Percentiles rank a stretch among this genome's conserved stretches.
phyloP scores from a whole-genome alignment of 2,888 invertebrate species.

The Oligia latruncula region DNA sequence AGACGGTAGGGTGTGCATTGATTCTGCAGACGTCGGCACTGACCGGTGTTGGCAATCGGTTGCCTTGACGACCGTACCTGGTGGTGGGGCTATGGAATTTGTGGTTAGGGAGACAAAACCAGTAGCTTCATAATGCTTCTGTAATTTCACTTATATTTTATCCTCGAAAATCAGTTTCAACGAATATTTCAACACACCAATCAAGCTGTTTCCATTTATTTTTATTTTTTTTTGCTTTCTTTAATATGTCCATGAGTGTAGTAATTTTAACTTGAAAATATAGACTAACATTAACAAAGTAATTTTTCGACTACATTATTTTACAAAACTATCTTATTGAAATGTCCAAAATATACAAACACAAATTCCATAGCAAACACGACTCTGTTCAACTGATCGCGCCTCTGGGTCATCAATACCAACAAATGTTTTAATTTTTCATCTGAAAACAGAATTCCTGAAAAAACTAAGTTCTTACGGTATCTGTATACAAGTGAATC shows the following conservation, averaged over 20 bases:
- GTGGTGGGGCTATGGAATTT: constrained; percentile 41
- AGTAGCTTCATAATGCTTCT: not conserved
- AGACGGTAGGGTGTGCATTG: constrained; percentile 71
- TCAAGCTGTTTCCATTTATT: too few relatives aligned
- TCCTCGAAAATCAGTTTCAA: too few relatives aligned
- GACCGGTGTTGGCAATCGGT: constrained; percentile 72
- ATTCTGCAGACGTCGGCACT: constrained; percentile 65
- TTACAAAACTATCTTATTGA: not conserved
- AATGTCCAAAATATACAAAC: not conserved
- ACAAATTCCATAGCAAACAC: not conserved
- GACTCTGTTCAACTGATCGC: not conserved
- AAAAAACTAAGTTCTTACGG: not conserved
- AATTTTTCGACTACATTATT: not conserved
- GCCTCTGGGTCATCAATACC: not conserved
- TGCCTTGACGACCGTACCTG: constrained; percentile 73
- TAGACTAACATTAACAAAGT: not conserved
- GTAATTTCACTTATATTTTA: not conserved
- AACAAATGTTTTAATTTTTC: not conserved
- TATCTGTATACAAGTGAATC: not conserved
- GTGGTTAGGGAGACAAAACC: constrained; percentile 6
- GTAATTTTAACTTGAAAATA: not conserved
- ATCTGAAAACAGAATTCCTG: not conserved
- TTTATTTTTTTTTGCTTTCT: not conserved
- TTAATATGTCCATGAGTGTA: not conserved
- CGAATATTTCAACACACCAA: not conserved